phyloP scores from a whole-genome alignment of 2,888 invertebrate genomes.

The Terebella lapidaria region DNA sequence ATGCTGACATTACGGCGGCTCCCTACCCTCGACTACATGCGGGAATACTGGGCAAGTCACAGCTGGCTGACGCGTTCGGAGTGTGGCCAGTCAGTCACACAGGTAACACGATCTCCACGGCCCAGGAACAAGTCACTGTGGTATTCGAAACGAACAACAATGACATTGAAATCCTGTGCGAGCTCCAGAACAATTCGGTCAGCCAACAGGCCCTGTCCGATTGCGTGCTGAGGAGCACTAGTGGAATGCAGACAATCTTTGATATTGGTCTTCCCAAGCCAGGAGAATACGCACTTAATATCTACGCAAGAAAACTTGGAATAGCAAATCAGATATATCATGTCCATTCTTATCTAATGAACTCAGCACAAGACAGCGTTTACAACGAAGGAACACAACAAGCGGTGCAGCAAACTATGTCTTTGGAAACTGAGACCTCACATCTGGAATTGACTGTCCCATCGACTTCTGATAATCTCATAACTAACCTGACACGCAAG shows the following conservation, averaged over 20 bases:
- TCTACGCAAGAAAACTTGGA: conserved; percentile 38
- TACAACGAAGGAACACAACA: neutral
- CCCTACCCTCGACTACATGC: conserved; percentile 42
- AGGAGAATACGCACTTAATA: conserved; percentile 44
- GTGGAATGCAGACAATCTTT: conserved; percentile 35
- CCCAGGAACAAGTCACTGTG: conserved; percentile 31
- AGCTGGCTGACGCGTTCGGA: conserved; percentile 31
- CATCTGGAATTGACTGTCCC: neutral
- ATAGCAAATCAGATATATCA: conserved; percentile 22
- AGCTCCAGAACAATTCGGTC: conserved; percentile 37
- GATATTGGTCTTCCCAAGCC: conserved; percentile 37
- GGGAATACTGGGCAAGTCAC: conserved; percentile 32
- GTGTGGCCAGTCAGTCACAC: conserved; percentile 35
- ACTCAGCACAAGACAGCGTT: neutral
- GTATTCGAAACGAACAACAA: conserved; percentile 35
- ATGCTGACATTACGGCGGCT: conserved; percentile 25
- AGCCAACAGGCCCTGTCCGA: conserved; percentile 29
- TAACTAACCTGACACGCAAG: conserved; percentile 36
- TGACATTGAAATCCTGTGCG: conserved; percentile 38
- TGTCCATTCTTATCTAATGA: conserved; percentile 16
- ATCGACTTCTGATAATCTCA: conserved; percentile 6
- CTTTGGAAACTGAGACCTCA: neutral
- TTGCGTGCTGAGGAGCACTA: conserved; percentile 27
- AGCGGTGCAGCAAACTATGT: neutral
- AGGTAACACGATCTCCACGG: conserved; percentile 28